Base-by-base conservation (phyloP, 2,888 invertebrate genomes). In the Trichopria drosophilae region DNA sequence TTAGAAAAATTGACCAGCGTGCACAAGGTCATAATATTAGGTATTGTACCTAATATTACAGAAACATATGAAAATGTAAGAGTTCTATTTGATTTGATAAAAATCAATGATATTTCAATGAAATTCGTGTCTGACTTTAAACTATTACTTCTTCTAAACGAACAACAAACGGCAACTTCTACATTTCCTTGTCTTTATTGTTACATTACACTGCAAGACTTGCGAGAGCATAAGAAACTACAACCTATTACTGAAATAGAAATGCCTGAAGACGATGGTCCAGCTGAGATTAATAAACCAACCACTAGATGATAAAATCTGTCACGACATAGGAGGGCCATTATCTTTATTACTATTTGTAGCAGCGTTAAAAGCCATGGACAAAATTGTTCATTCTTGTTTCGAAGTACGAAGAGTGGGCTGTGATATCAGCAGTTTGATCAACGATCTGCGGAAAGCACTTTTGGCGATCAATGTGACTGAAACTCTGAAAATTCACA, bases 331-430 rank as follows among this genome's bases (percentile, higher is more conserved):
- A 6, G 19, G 36, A 18, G 18, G 36, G 19, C 36, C 36, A 20
- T 20, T 36, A 9, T 20, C 36, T 16, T 20, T 36, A 9, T 20
- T 36, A 19, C 36, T 20, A 36, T 36, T 36, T 12, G 19, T 36
- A 5, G 36, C 36, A 36, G 36, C 18, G 6, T 36, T 36, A 5
- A 36, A 36, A 36, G 4, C 18, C 4, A 36, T 36, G 36, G 16
- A 36, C 19, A 36, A 36, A 36, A 36, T 36, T 10, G 19, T 36
- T 18, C 36, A 36, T 20, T 36, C 36, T 36, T 4, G 36, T 36
- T 36, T 4, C 19, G 36, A 12, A 36, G 36, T 36, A 10, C 6
- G 19, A 7, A 36, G 36, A 3, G 19, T 16, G n/a, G n/a, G n/a
- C n/a, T n/a, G 9, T 9, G 26, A 26, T n/a, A 26, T 35, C 5